Evolutionary conservation across 2,797 vertebrate species (phyloP).

Genomic region (Cephalopachus bancanus): DNA sequence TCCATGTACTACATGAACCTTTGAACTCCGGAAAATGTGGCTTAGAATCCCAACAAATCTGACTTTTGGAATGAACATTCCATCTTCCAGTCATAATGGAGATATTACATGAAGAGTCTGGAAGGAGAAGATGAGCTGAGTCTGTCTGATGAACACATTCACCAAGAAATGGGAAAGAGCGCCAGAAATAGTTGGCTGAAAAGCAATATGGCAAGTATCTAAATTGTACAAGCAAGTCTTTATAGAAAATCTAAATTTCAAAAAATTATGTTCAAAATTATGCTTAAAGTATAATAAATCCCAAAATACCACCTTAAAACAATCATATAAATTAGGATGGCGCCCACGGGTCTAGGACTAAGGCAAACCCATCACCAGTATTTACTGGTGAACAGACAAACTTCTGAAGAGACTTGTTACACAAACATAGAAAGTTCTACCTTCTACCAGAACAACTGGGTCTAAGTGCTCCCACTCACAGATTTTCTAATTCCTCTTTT

Average conservation of each 20-base stretch:
- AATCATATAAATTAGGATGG: conserved; percentile 53
- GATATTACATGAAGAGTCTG: conserved; percentile 48
- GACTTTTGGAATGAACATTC: conserved; percentile 44
- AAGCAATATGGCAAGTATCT: conserved; percentile 10
- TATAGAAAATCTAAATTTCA: conserved; percentile 58
- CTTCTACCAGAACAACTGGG: background rate
- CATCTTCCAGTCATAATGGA: conserved; percentile 40
- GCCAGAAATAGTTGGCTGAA: conserved; percentile 65
- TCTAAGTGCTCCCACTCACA: background rate
- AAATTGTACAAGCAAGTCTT: conserved; percentile 44
- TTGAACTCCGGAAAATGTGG: conserved; percentile 22
- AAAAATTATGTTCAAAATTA: conserved; percentile 57
- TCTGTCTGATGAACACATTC: conserved; percentile 41
- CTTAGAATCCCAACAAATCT: conserved; percentile 39
- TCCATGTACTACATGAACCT: background rate
- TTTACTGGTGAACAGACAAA: conserved; percentile 48
- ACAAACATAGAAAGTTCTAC: background rate
- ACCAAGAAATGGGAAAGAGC: background rate
- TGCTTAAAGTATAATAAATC: conserved; percentile 58
- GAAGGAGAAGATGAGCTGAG: conserved; percentile 36
- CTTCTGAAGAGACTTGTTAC: background rate
- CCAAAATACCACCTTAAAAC: conserved; percentile 39
- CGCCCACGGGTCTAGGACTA: background rate
- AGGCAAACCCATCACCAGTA: background rate
- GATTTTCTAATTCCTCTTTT: conserved; percentile 26